Conservation (phyloP, 2,797 vertebrate genomes). For the Danio tinwini region DNA sequence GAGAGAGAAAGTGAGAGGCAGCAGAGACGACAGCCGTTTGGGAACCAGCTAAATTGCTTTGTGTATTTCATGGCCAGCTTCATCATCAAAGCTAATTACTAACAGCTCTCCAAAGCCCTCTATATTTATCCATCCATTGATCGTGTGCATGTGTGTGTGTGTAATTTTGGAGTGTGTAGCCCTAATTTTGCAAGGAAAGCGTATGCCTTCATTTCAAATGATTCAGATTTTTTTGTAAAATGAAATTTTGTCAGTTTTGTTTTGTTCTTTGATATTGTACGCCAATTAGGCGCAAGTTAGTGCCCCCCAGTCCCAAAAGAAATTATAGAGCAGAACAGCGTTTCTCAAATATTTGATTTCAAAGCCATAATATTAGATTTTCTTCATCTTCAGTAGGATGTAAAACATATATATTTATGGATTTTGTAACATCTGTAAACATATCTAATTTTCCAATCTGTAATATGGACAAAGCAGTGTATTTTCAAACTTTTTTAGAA, state of each 20-base stretch:
- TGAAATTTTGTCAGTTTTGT: not conserved
- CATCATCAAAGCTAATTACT: constrained; percentile 71
- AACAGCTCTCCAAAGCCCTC: constrained; percentile 70
- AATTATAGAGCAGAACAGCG: not conserved
- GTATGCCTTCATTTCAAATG: constrained; percentile 36
- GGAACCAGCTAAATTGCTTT: constrained; percentile 65
- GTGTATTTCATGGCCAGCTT: constrained; percentile 64
- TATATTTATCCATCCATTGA: constrained; percentile 73
- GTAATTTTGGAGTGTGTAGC: constrained; percentile 30
- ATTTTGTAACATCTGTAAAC: too few relatives aligned
- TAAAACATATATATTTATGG: too few relatives aligned
- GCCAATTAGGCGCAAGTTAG: not conserved
- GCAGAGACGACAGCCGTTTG: constrained; percentile 59
- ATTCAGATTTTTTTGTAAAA: constrained; percentile 11
- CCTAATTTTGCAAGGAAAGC: constrained; percentile 34
- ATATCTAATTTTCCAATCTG: too few relatives aligned
- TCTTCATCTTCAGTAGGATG: too few relatives aligned
- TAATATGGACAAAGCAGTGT: too few relatives aligned
- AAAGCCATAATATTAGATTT: too few relatives aligned
- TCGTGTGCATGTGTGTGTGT: constrained; percentile 34
- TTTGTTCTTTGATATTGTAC: constrained; percentile 2
- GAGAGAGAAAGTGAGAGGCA: constrained; percentile 11
- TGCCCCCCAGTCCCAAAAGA: not conserved
- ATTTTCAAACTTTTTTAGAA: too few relatives aligned
- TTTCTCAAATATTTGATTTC: too few relatives aligned